phyloP scores from a whole-genome alignment of 2,888 invertebrate species.

The Achlya flavicornis region DNA sequence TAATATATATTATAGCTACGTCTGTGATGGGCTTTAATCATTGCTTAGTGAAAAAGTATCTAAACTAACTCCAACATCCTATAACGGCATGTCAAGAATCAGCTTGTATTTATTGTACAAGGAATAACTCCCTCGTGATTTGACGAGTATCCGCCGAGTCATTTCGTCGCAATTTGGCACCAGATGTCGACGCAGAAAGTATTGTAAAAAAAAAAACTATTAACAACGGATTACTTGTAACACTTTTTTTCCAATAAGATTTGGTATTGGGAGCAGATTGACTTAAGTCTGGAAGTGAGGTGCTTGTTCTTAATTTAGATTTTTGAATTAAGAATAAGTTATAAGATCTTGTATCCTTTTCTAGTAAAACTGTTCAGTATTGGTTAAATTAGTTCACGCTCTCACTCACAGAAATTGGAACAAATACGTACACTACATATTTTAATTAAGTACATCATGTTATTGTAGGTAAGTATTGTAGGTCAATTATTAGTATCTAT shows the following conservation, averaged over 20 bases:
- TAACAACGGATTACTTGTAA: conserved; percentile 6
- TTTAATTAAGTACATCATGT: too few relatives aligned
- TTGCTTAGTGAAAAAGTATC: too few relatives aligned
- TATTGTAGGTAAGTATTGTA: too few relatives aligned
- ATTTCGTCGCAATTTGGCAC: conserved; percentile 42
- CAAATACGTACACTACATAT: too few relatives aligned
- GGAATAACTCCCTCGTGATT: conserved; percentile 8
- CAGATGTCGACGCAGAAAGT: conserved; percentile 42
- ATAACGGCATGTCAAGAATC: background rate
- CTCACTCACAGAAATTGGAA: too few relatives aligned
- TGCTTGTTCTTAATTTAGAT: background rate
- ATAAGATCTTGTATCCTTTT: too few relatives aligned
- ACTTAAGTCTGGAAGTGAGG: background rate
- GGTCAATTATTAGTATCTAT: too few relatives aligned
- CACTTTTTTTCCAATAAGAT: conserved; percentile 5
- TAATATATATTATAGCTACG: too few relatives aligned
- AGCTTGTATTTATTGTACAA: background rate
- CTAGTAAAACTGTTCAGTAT: too few relatives aligned
- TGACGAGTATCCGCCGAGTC: conserved; percentile 29
- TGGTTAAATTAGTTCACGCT: too few relatives aligned
- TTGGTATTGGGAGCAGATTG: background rate
- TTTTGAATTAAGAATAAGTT: too few relatives aligned
- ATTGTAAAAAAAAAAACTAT: conserved; percentile 5
- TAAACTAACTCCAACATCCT: background rate
- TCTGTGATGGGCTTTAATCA: too few relatives aligned